These are phyloP conservation scores for Rhinella marina DNA, from an alignment of 2,797 vertebrate species.

Conservation along the genomic window DNA sequence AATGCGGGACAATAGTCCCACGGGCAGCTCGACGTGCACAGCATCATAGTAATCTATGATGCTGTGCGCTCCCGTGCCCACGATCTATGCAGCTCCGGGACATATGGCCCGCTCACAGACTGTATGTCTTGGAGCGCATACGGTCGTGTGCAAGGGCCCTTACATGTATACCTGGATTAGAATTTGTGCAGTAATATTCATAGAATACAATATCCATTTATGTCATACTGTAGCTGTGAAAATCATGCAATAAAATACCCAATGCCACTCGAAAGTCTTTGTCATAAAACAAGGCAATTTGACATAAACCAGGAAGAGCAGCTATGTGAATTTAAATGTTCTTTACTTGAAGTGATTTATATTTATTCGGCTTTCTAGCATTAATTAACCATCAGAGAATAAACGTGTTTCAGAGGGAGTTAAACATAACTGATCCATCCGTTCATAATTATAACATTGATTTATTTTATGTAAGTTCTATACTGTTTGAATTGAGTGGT, in stretches of 20 bases:
- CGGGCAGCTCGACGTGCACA: too few relatives aligned
- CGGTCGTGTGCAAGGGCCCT: too few relatives aligned
- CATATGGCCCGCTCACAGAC: too few relatives aligned
- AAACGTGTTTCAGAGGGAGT: neutral
- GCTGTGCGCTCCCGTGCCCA: too few relatives aligned
- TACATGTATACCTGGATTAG: neutral
- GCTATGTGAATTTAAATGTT: neutral
- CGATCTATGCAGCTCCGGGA: too few relatives aligned
- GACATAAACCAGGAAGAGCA: neutral
- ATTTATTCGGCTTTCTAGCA: neutral
- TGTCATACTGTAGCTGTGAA: neutral
- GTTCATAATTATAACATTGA: neutral
- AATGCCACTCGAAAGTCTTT: neutral
- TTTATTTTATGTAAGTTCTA: neutral
- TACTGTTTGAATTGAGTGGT: neutral
- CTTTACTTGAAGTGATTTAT: neutral
- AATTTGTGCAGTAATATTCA: neutral
- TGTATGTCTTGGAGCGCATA: too few relatives aligned
- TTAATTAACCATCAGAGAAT: neutral
- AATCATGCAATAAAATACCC: neutral
- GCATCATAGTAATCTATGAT: too few relatives aligned
- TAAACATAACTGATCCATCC: neutral
- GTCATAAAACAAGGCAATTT: neutral
- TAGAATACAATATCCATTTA: neutral
- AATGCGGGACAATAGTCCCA: too few relatives aligned